Conservation (phyloP, 2,888 invertebrate genomes). For the Nomada fucata region DNA sequence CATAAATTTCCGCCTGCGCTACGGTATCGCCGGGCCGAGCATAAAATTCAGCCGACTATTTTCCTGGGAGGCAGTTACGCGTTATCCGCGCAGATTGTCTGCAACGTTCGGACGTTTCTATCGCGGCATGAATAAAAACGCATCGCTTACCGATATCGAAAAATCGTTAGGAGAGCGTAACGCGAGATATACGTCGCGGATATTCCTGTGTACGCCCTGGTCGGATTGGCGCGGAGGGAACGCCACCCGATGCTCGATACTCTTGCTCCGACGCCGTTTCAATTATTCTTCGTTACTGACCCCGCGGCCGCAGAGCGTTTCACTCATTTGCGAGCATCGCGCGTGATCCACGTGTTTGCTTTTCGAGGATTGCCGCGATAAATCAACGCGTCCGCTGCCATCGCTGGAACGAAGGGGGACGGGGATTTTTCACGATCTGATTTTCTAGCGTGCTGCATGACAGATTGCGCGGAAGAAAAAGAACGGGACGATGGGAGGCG, state of each 20-base stretch:
- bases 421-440: conserved; percentile 9
- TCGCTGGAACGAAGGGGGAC: conserved; percentile 23
- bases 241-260: background rate
- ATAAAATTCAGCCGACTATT: conserved; percentile 66
- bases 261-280: conserved; percentile 56
- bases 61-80: conserved; percentile 66
- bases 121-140: conserved; percentile 69
- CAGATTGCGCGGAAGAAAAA: background rate
- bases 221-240: background rate
- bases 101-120: conserved; percentile 66
- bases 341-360: conserved; percentile 21
- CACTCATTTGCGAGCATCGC: conserved; percentile 41
- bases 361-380: conserved; percentile 38
- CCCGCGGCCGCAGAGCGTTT: conserved; percentile 56
- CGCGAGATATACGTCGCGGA: conserved; percentile 58
- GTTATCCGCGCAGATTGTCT: conserved; percentile 72
- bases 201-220: background rate
- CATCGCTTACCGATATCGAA: conserved; percentile 72
- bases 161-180: conserved; percentile 71
- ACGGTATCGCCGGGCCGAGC: conserved; percentile 34
- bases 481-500: background rate
- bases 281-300: conserved; percentile 74
- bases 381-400: conserved; percentile 17
- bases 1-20: conserved; percentile 64
- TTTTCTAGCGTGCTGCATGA: conserved; percentile 16